These are phyloP conservation scores for Atta cephalotes DNA, from an alignment of 1,140 invertebrate species.

Conservation along the genomic window DNA sequence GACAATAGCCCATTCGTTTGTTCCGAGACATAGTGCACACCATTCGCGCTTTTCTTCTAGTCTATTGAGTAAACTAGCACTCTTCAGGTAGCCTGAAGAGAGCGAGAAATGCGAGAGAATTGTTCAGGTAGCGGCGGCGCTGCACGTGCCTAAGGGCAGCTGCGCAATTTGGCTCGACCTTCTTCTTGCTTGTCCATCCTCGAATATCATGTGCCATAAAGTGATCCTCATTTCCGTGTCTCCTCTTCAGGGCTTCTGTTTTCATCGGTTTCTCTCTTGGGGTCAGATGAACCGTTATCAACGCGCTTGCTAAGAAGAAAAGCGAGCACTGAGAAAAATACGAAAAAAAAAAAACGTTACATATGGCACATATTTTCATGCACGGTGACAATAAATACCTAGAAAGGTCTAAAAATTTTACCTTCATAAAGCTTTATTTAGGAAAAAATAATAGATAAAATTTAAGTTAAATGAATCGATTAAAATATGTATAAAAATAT, in stretches of 20 bases:
- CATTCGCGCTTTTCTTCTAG: conserved; percentile 15
- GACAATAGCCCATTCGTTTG: not conserved
- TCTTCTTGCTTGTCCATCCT: conserved; percentile 47
- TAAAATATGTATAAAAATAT: not conserved
- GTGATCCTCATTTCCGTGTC: conserved; percentile 79
- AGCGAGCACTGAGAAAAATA: not conserved
- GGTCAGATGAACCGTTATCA: conserved; percentile 71
- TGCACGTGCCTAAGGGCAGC: conserved; percentile 77
- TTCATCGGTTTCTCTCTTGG: conserved; percentile 61
- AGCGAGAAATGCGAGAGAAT: conserved; percentile 46
- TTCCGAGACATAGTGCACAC: not conserved
- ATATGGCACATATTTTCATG: not conserved
- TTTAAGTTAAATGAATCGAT: not conserved
- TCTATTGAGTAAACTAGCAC: conserved; percentile 26
- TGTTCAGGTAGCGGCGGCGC: conserved; percentile 72
- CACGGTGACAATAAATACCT: not conserved
- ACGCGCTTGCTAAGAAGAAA: conserved; percentile 24
- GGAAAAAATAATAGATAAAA: not conserved
- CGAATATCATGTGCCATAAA: conserved; percentile 69
- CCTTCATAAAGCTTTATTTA: not conserved
- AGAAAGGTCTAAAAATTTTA: not conserved
- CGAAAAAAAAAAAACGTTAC: not conserved
- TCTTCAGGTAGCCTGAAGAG: conserved; percentile 24
- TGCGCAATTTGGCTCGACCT: conserved; percentile 69
- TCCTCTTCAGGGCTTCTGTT: conserved; percentile 67